Evolutionary conservation across 37 sponge, comb jelly and placozoan species (phyloP), one percentile per base, ranked within the genome.

Genomic region (Tethya wilhelma): DNA sequence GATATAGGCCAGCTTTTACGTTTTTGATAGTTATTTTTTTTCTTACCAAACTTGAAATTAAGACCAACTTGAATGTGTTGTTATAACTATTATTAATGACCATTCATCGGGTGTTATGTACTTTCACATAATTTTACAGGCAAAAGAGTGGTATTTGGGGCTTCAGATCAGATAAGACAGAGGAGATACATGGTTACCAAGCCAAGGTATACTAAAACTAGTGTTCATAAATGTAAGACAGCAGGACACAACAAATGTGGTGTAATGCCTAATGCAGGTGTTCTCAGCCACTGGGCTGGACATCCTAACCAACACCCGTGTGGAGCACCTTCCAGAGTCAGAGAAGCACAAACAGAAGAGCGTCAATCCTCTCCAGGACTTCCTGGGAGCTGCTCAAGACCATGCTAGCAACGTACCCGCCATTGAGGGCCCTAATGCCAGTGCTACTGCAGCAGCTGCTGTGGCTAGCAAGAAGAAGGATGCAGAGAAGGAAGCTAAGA

Each of bases 281-380:
- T 97, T 88, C 71, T 44, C 77, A 25, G 93, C 89, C 23, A 56
- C 84, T 44, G 95, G 94, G 14, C 85, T 96, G 40, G 89, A 96
- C 42, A 82, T 99, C 22, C 82, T 94, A 36, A 92, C 97, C 2
- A 63, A 93, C 12, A 92, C 93, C 7, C 62, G 99, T 31, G 82
- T 90, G 67, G 99, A 99, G 45, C 99, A 99, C 74, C 79, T 99
- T 20, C 87, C 95, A 12, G 92, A 91, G 29, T 60, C 80, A 0
- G 90, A 91, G 64, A 91, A 87, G 76, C 67, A 81, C 63, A 80
- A 90, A 63, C 72, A 80, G 20, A 88, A 90, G 38, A 46, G 92
- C 74, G 33, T 60, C 45, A 81, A 63, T 36, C 83, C 83, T 5
- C 49, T 73, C 0, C 75, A 78, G 25, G 85, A 84, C 66, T 83